Conservation (phyloP, 2,797 vertebrate genomes). For the Malurus splendens region DNA sequence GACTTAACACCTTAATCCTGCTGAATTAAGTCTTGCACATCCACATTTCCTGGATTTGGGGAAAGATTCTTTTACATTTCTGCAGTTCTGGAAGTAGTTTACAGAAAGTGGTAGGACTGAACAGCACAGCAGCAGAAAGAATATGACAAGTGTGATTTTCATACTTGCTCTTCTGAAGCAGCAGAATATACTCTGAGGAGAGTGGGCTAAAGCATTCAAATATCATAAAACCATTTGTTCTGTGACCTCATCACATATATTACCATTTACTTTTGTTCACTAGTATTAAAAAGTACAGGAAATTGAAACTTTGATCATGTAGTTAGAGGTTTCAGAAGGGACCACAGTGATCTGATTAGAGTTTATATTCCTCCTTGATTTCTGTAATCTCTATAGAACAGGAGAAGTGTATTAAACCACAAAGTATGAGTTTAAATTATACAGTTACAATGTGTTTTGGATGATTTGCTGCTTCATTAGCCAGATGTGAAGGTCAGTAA, state of each 20-base stretch:
- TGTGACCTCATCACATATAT: neutral
- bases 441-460: neutral
- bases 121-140: neutral
- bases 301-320: conserved; percentile 33
- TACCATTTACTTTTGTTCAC: neutral
- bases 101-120: neutral
- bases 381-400: neutral
- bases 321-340: conserved; percentile 33
- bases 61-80: neutral
- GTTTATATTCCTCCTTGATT: conserved; percentile 1
- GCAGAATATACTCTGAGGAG: neutral
- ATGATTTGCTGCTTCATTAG: neutral
- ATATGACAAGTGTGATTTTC: neutral
- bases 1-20: neutral
- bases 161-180: neutral
- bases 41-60: neutral
- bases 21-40: neutral
- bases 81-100: neutral
- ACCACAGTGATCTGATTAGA: conserved; percentile 39
- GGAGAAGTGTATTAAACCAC: conserved; percentile 17
- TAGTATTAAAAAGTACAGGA: conserved; percentile 33
- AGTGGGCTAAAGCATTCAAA: neutral
- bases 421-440: neutral
- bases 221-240: neutral
- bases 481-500: neutral